Conservation (phyloP, 2,888 invertebrate species). For the Chymomyza amoena region DNA sequence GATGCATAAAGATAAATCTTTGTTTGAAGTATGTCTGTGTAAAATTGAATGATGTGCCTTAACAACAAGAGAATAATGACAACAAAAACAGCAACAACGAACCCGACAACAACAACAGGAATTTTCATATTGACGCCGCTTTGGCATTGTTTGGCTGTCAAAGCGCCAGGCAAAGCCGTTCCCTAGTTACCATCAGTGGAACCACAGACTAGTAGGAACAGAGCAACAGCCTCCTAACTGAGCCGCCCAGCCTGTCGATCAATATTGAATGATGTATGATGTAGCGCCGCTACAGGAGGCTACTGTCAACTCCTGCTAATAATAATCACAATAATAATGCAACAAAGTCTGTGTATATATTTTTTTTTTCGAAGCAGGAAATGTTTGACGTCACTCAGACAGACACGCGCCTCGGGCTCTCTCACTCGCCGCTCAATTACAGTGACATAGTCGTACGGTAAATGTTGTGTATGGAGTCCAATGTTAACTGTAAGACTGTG, state of each 20-base stretch:
- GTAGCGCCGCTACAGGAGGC: not conserved
- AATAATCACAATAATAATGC: constrained; percentile 9
- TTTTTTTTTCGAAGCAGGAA: not conserved
- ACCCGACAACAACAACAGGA: not conserved
- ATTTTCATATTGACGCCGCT: constrained; percentile 10
- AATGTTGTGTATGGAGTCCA: constrained; percentile 79
- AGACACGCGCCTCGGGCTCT: constrained; percentile 41
- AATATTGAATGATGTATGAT: constrained; percentile 30
- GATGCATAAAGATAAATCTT: not conserved
- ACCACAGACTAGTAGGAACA: not conserved
- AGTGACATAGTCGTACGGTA: constrained; percentile 79
- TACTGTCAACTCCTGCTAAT: not conserved
- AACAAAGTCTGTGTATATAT: not conserved
- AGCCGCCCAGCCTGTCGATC: constrained; percentile 29
- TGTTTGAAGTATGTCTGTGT: not conserved
- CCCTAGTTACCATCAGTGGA: not conserved
- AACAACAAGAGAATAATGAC: constrained; percentile 1
- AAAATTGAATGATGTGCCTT: constrained; percentile 46
- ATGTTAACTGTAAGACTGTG: constrained; percentile 81
- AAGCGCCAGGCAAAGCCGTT: constrained; percentile 35
- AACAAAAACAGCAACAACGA: not conserved
- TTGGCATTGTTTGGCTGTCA: constrained; percentile 58
- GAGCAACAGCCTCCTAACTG: not conserved
- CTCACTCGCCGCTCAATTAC: constrained; percentile 66
- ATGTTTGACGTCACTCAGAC: not conserved